A percentile compares a stretch with the other conserved stretches of the same genome.
These are phyloP conservation scores for Hemicentrotus pulcherrimus DNA, from an alignment of 35 echinoderm and acorn worm species.

Conservation along the genomic window DNA sequence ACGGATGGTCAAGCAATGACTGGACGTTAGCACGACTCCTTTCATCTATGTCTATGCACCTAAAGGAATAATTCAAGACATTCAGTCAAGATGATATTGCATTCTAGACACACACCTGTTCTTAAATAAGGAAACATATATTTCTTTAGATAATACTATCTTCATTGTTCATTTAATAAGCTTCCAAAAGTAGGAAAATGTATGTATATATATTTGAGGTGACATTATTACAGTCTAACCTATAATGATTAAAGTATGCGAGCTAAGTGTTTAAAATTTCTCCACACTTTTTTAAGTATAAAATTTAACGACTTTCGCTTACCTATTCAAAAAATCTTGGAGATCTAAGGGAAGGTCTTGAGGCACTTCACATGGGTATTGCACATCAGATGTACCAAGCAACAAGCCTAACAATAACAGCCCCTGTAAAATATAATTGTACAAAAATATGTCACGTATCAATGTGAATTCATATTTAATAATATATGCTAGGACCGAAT, in stretches of 20 bases:
- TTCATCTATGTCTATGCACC: constrained; percentile 94
- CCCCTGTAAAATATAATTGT: constrained; percentile 62
- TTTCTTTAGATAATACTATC: no score
- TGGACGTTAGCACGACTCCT: constrained; percentile 66
- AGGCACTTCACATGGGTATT: constrained; percentile 87
- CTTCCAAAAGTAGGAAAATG: no score
- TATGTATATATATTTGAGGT: no score
- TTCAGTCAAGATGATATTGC: neutral
- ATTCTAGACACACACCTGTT: neutral
- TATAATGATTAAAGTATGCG: no score
- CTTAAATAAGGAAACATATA: neutral
- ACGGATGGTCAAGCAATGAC: constrained; percentile 82
- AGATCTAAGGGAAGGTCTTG: constrained; percentile 77
- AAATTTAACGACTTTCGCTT: neutral
- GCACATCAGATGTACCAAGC: constrained; percentile 68
- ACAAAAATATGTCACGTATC: no score
- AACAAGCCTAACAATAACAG: constrained; percentile 78
- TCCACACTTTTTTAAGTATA: neutral
- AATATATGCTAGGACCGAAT: no score
- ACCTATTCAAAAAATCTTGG: constrained; percentile 80
- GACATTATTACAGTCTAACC: no score
- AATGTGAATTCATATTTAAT: no score
- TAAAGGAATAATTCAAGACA: constrained; percentile 25
- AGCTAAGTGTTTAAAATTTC: no score
- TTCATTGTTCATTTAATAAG: no score